Percentiles rank a stretch among this genome's conserved stretches.
Evolutionary conservation across 1,140 invertebrate genomes (phyloP).

Genomic region (Lithobius niger): DNA sequence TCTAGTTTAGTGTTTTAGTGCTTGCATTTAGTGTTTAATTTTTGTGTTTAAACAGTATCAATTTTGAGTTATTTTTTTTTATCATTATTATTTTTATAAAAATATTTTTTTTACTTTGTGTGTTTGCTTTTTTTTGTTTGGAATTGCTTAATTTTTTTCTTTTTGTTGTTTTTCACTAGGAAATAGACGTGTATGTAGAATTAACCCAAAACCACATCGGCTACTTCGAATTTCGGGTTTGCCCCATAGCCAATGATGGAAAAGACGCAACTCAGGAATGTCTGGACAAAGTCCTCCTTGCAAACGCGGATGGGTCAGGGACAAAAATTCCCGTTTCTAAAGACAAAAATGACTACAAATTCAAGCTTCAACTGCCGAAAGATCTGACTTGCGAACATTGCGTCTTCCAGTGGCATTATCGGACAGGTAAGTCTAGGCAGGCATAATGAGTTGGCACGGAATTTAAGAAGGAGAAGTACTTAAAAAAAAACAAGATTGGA

Average conservation of each 20-base stretch:
- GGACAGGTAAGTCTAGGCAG: conserved; percentile 21
- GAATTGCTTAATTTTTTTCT: too few species aligned
- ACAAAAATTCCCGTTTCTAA: conserved; percentile 12
- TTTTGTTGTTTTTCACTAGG: too few species aligned
- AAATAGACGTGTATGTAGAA: conserved; percentile 9
- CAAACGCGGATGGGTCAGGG: neutral
- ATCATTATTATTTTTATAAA: too few species aligned
- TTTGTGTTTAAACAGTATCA: too few species aligned
- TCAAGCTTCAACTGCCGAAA: conserved; percentile 20
- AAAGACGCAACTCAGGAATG: conserved; percentile 20
- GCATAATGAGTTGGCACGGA: too few species aligned
- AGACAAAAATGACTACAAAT: conserved; percentile 12
- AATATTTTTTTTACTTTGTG: too few species aligned
- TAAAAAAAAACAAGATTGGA: too few species aligned
- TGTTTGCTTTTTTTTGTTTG: too few species aligned
- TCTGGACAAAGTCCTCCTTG: conserved; percentile 17
- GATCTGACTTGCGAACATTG: conserved; percentile 26
- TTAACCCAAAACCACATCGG: conserved; percentile 21
- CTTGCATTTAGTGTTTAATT: too few species aligned
- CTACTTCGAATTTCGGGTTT: conserved; percentile 22
- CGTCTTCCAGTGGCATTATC: conserved; percentile 32
- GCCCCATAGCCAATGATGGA: conserved; percentile 19
- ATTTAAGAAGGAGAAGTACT: too few species aligned
- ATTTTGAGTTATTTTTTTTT: too few species aligned
- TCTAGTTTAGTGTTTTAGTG: too few species aligned